phyloP scores from a whole-genome alignment of 2,888 invertebrate species.

The Encarsia formosa region DNA sequence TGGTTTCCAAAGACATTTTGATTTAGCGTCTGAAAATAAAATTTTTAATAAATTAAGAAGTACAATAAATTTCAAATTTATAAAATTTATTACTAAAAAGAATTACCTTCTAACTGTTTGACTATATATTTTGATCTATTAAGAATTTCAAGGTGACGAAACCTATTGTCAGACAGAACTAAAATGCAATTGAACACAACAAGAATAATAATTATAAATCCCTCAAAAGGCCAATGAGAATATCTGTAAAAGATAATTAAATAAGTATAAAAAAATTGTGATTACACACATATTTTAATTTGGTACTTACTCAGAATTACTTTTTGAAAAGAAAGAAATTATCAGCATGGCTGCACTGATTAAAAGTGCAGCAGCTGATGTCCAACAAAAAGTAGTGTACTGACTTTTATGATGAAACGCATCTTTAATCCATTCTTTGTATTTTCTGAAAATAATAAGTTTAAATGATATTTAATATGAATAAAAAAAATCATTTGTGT shows the following conservation, averaged over 20 bases:
- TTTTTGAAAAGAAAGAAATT: slow-evolving; percentile 45
- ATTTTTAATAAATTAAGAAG: slow-evolving; percentile 3
- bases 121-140: slow-evolving; percentile 49
- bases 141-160: slow-evolving; percentile 61
- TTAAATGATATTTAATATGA: slow-evolving; percentile 23
- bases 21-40: slow-evolving; percentile 40
- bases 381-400: slow-evolving; percentile 66
- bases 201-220: slow-evolving; percentile 55
- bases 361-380: slow-evolving; percentile 59
- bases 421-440: slow-evolving; percentile 54
- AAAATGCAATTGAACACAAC: slow-evolving; percentile 57
- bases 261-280: no score
- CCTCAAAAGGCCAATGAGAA: slow-evolving; percentile 51
- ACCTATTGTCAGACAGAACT: slow-evolving; percentile 63
- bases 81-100: slow-evolving; percentile 4
- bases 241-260: slow-evolving; percentile 11
- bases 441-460: slow-evolving; percentile 50
- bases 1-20: slow-evolving; percentile 63
- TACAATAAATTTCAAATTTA: slow-evolving; percentile 2
- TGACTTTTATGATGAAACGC: slow-evolving; percentile 57
- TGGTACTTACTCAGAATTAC: slow-evolving; percentile 29
- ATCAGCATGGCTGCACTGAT: slow-evolving; percentile 56
- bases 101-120: slow-evolving; percentile 50
- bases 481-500: not conserved
- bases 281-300: not conserved